Conservation (phyloP, 2,797 vertebrate genomes). For the Tiaroga cobitis region DNA sequence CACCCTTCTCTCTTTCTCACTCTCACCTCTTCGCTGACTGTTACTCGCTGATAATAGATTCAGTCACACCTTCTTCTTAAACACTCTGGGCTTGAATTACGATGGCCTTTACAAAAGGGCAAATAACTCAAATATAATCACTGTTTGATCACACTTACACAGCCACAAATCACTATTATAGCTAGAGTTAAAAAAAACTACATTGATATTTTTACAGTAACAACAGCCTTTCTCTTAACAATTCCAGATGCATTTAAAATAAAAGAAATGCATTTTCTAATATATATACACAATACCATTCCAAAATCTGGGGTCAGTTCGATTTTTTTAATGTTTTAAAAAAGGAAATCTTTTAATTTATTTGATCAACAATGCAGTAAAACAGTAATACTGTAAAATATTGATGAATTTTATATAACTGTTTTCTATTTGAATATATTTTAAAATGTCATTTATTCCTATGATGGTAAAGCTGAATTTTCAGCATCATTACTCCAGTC, state of each 20-base stretch:
- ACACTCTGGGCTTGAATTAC: slow-evolving; percentile 31
- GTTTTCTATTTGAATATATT: not conserved
- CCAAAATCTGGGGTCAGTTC: not conserved
- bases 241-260: not conserved
- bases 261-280: not conserved
- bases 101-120: slow-evolving; percentile 36
- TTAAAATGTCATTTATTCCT: not conserved
- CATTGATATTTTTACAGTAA: not conserved
- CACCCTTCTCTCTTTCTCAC: slow-evolving; percentile 43
- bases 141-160: slow-evolving; percentile 18
- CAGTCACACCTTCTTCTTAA: slow-evolving; percentile 40
- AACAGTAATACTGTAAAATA: not conserved
- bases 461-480: not conserved
- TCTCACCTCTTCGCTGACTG: slow-evolving; percentile 43
- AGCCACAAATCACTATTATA: slow-evolving; percentile 9
- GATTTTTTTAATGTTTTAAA: not conserved
- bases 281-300: not conserved
- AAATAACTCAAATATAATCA: slow-evolving; percentile 36
- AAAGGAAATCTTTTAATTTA: not conserved
- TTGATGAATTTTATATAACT: not conserved
- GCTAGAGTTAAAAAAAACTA: not conserved
- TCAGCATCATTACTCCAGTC: not conserved
- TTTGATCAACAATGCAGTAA: not conserved
- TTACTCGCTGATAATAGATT: slow-evolving; percentile 47
- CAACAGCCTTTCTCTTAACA: not conserved